Conservation (phyloP, 2,888 invertebrate species). For the Prosopocoilus inquinatus region DNA sequence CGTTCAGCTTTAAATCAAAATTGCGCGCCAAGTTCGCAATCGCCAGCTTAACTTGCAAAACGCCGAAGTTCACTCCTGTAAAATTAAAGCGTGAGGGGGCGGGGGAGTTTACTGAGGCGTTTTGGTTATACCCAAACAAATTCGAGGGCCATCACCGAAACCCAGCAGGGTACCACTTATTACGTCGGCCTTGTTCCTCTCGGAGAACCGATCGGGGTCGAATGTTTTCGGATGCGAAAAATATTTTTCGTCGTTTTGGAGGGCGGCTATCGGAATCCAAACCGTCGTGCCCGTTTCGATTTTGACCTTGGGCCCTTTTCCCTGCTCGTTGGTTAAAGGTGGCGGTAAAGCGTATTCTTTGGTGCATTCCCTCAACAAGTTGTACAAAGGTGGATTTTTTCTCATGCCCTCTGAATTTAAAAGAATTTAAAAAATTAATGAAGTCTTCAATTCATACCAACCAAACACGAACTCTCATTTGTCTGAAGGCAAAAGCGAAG, state of each 20-base stretch:
- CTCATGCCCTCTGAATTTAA: constrained; percentile 25
- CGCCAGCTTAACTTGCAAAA: too few relatives aligned
- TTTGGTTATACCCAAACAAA: too few relatives aligned
- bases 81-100: background rate
- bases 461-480: too few relatives aligned
- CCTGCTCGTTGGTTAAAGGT: constrained; percentile 17
- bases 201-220: constrained; percentile 47
- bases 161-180: too few relatives aligned
- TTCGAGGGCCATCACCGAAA: too few relatives aligned
- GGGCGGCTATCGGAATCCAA: constrained; percentile 37
- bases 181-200: constrained; percentile 28
- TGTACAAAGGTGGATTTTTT: constrained; percentile 25
- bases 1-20: too few relatives aligned
- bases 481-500: too few relatives aligned
- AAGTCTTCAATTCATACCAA: too few relatives aligned
- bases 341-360: constrained; percentile 29
- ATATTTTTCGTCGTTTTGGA: constrained; percentile 46
- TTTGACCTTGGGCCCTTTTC: constrained; percentile 21
- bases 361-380: constrained; percentile 32
- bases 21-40: too few relatives aligned
- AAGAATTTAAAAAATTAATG: too few relatives aligned
- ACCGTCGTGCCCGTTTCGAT: constrained; percentile 39
- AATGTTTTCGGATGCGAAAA: constrained; percentile 47
- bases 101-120: background rate
- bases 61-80: too few relatives aligned